Percentiles rank a stretch among this genome's conserved stretches.
Evolutionary conservation across 2,888 invertebrate species (phyloP).

Genomic region (Limnephilus auricula): DNA sequence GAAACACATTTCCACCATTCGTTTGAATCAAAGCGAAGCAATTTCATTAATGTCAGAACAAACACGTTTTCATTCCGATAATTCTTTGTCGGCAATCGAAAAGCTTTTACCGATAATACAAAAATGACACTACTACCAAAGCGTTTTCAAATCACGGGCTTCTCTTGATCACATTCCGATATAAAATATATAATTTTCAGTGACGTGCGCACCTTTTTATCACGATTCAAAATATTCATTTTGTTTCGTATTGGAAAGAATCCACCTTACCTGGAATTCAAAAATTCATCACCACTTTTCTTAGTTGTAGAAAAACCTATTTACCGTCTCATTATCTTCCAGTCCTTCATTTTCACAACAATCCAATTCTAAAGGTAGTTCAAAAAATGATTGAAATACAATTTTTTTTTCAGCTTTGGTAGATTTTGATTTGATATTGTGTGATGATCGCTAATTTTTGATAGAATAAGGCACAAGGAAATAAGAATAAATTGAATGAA

Average conservation of each 20-base stretch:
- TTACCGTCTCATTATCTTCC: too few species aligned
- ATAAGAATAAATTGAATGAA: too few species aligned
- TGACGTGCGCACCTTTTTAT: neutral
- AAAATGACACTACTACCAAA: conserved; percentile 26
- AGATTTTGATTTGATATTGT: too few species aligned
- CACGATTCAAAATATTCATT: neutral
- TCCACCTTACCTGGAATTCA: too few species aligned
- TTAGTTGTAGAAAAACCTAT: too few species aligned
- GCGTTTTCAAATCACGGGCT: conserved; percentile 49
- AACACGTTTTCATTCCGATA: conserved; percentile 15
- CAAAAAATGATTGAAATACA: too few species aligned
- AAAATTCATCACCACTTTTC: too few species aligned
- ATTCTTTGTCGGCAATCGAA: conserved; percentile 35
- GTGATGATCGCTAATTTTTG: too few species aligned
- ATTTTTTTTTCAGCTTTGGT: too few species aligned
- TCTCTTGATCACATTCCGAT: conserved; percentile 27
- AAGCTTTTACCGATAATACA: conserved; percentile 36
- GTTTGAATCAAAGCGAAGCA: conserved; percentile 45
- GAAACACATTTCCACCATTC: conserved; percentile 18
- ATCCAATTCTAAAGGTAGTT: too few species aligned
- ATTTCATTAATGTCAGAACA: conserved; percentile 49
- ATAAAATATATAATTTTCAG: conserved; percentile 16
- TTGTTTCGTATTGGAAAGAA: too few species aligned
- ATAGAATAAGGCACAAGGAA: neutral
- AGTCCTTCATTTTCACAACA: too few species aligned